Evolutionary conservation across 2,888 invertebrate species (phyloP).

Genomic region (Elmis aenea): DNA sequence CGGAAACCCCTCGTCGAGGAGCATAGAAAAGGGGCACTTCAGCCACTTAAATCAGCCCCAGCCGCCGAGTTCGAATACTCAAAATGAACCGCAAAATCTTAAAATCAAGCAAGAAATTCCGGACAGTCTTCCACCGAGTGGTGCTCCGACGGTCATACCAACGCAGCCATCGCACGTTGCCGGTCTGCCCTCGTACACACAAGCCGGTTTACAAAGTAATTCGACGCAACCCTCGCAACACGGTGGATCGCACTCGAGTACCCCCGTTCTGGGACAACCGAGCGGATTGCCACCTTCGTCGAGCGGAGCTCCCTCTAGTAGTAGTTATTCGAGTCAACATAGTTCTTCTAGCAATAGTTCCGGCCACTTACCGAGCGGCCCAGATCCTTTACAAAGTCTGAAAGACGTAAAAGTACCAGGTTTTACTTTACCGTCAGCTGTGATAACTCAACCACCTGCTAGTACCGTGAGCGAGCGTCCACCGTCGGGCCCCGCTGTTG

Average conservation of each 20-base stretch:
- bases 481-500: conserved; percentile 59
- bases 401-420: conserved; percentile 78
- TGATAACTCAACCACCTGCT: conserved; percentile 17
- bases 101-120: conserved; percentile 67
- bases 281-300: conserved; percentile 7
- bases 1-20: conserved; percentile 36
- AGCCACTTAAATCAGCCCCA: conserved; percentile 11
- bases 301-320: too few species aligned
- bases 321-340: conserved; percentile 9
- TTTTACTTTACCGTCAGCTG: conserved; percentile 50
- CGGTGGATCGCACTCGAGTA: neutral
- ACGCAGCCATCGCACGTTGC: conserved; percentile 3
- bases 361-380: conserved; percentile 24
- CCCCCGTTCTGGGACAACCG: too few species aligned
- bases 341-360: conserved; percentile 2
- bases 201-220: conserved; percentile 4
- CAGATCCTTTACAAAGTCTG: conserved; percentile 69
- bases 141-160: conserved; percentile 1
- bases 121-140: conserved; percentile 37
- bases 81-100: conserved; percentile 65
- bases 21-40: conserved; percentile 27
- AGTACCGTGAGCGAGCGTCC: conserved; percentile 44
- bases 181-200: conserved; percentile 7
- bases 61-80: conserved; percentile 28
- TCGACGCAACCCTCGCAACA: neutral